Base-by-base conservation (phyloP, 1,140 invertebrate species). In the Elymnias hypermnestra region DNA sequence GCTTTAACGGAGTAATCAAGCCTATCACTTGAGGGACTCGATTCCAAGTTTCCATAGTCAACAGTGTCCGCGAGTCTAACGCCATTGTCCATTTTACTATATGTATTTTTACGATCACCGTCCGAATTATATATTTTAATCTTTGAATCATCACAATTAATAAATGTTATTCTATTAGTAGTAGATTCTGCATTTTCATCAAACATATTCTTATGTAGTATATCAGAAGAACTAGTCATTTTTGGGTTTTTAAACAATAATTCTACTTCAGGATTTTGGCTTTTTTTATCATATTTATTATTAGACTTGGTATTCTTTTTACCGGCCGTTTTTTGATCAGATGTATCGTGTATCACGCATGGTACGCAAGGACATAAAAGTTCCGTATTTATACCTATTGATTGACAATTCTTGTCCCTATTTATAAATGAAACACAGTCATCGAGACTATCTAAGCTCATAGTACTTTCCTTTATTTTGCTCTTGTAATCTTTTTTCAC, bases 371-470 rank as follows among this genome's bases (percentile, higher is more conserved):
- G 64, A 42, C 72, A 84, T 28, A 76, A 39, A 12, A 85, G 53
- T 53, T 81, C 77, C 10, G 71, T 81, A 19, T 84, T 79, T 15
- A 79, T 73, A 12, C 71, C 77, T 39, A 78, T 46, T 25, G 74
- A 78, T 15, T 71, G 63, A 54, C 57, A 65, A 8, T 57, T 67
- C 52, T 63, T 62, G 13, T 67, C 52, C 23, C 31, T 43, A 35
- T 38, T 48, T 5, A 36, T 38, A 46, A 50, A 43, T 9, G 37
- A 25, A 28, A 45, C 28, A 54, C 36, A 33, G 13, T 71, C 69
- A 10, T 84, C 78, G 19, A 84, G 68, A 51, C 78, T 84, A 47
- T 83, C 81, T 48, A 81, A 51, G 55, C 81, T 84, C 51, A 83
- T 74, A 12, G 60, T 77, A 25, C 52, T 75, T 62, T 79, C 77